These are phyloP conservation scores for Pterostichus madidus DNA, from an alignment of 2,888 invertebrate genomes.

Conservation along the genomic window DNA sequence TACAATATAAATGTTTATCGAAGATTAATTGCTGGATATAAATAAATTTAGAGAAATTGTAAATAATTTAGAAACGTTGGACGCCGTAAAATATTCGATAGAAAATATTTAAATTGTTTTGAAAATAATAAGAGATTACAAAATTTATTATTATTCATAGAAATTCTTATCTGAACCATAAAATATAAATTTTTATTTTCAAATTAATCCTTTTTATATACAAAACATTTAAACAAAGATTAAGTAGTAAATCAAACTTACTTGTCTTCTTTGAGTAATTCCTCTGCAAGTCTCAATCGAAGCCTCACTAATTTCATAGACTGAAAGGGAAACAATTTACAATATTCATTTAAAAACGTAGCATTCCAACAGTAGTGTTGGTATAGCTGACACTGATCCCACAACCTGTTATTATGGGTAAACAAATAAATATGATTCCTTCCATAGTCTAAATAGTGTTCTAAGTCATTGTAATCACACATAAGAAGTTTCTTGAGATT, in stretches of 20 bases:
- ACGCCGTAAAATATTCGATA: too few relatives aligned
- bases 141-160: too few relatives aligned
- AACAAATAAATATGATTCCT: conserved; percentile 88
- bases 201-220: too few relatives aligned
- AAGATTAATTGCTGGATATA: too few relatives aligned
- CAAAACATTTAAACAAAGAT: too few relatives aligned
- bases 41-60: too few relatives aligned
- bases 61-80: too few relatives aligned
- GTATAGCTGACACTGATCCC: conserved; percentile 87
- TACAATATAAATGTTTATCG: too few relatives aligned
- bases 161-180: too few relatives aligned
- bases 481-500: conserved; percentile 86
- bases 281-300: conserved; percentile 85
- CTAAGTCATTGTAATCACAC: conserved; percentile 87
- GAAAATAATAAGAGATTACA: too few relatives aligned
- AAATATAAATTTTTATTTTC: too few relatives aligned
- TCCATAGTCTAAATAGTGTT: conserved; percentile 88
- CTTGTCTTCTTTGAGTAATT: conserved; percentile 85
- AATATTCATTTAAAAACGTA: conserved; percentile 87
- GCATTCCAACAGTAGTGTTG: conserved; percentile 84
- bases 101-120: too few relatives aligned
- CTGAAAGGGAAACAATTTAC: conserved; percentile 92
- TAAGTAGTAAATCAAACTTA: conserved; percentile 75
- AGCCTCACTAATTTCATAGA: conserved; percentile 92
- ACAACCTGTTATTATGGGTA: conserved; percentile 90